phyloP scores from a whole-genome alignment of 2,888 invertebrate species.

The Tachina fera region DNA sequence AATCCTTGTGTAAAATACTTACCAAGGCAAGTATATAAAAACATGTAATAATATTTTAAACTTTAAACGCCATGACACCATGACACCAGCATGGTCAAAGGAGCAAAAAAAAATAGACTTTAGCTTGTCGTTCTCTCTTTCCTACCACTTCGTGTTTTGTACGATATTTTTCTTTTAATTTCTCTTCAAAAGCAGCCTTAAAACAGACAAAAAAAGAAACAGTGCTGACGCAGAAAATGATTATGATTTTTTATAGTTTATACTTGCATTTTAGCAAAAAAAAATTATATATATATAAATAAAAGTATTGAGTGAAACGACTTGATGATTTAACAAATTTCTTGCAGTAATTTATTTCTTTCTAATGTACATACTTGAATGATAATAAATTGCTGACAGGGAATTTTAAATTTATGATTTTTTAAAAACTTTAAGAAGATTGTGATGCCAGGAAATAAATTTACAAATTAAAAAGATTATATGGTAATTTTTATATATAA shows the following conservation, averaged over 20 bases:
- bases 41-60: constrained; percentile 22
- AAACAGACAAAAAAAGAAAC: constrained; percentile 31
- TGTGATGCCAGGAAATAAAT: too few species aligned
- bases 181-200: neutral
- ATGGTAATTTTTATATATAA: too few species aligned
- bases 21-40: neutral
- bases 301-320: constrained; percentile 44
- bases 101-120: constrained; percentile 21
- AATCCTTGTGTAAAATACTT: constrained; percentile 37
- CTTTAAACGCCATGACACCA: constrained; percentile 1
- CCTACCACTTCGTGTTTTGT: neutral
- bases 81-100: constrained; percentile 26
- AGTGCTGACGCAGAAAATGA: constrained; percentile 33
- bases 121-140: constrained; percentile 1
- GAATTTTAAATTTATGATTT: too few species aligned
- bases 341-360: constrained; percentile 39
- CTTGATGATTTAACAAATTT: constrained; percentile 55
- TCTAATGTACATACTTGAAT: constrained; percentile 36
- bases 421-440: too few species aligned
- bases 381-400: constrained; percentile 27
- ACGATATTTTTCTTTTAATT: neutral
- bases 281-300: neutral
- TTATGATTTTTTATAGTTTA: constrained; percentile 12
- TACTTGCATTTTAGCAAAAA: constrained; percentile 47
- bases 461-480: too few species aligned